Conservation (phyloP, 2,113 vertebrate species). For the Oryzias woworae region DNA sequence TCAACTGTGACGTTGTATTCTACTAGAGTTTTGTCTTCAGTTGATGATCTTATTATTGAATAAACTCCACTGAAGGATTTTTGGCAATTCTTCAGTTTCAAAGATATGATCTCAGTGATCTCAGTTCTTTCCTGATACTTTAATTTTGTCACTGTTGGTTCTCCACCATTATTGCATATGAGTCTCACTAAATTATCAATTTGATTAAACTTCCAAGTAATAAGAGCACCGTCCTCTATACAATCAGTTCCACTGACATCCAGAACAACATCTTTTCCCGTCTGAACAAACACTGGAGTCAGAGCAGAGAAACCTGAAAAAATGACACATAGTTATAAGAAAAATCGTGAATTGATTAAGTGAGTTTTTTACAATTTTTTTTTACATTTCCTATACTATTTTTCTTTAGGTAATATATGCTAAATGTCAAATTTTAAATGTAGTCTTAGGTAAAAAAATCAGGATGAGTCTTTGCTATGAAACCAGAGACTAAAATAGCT, state of each 20-base stretch:
- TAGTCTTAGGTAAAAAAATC: too few relatives aligned
- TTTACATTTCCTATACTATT: background rate
- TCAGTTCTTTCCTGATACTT: background rate
- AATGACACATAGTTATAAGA: background rate
- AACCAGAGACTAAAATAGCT: too few relatives aligned
- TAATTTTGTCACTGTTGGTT: rapidly evolving
- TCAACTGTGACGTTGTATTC: conserved; percentile 18
- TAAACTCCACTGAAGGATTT: conserved; percentile 27
- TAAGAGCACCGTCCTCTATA: rapidly evolving
- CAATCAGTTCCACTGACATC: background rate
- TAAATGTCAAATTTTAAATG: too few relatives aligned
- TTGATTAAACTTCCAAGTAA: background rate
- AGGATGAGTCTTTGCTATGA: too few relatives aligned
- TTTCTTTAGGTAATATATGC: background rate
- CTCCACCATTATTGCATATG: rapidly evolving
- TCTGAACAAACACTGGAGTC: conserved; percentile 19
- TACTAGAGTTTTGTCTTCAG: rapidly evolving
- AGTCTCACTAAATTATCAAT: background rate
- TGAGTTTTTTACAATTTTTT: background rate
- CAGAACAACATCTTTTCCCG: conserved; percentile 2
- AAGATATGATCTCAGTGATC: background rate
- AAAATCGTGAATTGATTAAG: background rate
- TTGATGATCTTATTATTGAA: rapidly evolving
- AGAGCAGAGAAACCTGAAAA: conserved; percentile 1
- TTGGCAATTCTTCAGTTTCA: conserved; percentile 20